These are phyloP conservation scores for Sebastes minor DNA, from an alignment of 2,797 vertebrate genomes.

Conservation along the genomic window DNA sequence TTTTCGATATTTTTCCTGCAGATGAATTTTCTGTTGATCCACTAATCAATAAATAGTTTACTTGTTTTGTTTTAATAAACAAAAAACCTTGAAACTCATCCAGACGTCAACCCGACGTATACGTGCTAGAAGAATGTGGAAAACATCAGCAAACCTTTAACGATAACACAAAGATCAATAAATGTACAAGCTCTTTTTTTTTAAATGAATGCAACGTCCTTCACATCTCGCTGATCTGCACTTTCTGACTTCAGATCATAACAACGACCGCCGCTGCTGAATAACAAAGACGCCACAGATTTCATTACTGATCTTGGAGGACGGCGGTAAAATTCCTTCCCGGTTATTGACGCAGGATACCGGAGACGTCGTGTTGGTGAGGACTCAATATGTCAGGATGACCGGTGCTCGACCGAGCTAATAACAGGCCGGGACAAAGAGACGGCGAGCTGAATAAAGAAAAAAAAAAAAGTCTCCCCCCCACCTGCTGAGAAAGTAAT, in stretches of 20 bases:
- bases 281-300: slow-evolving; percentile 42
- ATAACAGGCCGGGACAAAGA: slow-evolving; percentile 61
- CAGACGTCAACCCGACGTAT: too few species aligned
- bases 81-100: neutral
- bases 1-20: rapidly evolving
- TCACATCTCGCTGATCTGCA: neutral
- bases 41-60: neutral
- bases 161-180: neutral
- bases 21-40: too few species aligned
- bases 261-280: neutral
- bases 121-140: neutral
- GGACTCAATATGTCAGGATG: slow-evolving; percentile 67
- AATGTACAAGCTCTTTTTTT: too few species aligned
- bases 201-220: neutral
- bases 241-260: neutral
- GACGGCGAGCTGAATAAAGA: slow-evolving; percentile 39
- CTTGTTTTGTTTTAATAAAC: neutral
- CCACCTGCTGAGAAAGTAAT: slow-evolving; percentile 64
- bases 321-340: slow-evolving; percentile 20
- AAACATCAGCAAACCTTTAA: neutral
- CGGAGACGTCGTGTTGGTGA: slow-evolving; percentile 24
- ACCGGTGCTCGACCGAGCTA: slow-evolving; percentile 51
- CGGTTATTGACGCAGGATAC: slow-evolving; percentile 42
- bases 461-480: neutral
- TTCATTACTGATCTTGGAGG: slow-evolving; percentile 57